Percentiles rank a stretch among this genome's conserved stretches.
These are phyloP conservation scores for Pseudomyrmex sp. DNA, from an alignment of 1,140 invertebrate genomes.

Conservation along the genomic window DNA sequence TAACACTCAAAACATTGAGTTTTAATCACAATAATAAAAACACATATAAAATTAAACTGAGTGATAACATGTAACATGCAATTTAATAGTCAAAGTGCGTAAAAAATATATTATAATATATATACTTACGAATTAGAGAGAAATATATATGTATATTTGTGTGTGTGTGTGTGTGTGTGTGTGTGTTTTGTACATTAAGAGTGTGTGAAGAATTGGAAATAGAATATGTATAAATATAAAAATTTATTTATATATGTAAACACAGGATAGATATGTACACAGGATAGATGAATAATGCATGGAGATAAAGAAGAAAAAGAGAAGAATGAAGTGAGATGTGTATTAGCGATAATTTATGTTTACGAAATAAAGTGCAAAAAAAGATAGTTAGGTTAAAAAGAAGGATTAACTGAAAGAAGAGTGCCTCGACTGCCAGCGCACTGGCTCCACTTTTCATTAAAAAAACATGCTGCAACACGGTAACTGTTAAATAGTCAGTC, in stretches of 20 bases:
- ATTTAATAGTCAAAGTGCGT: constrained; percentile 9
- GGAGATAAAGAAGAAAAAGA: constrained; percentile 19
- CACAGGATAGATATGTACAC: too few relatives aligned
- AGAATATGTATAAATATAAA: too few relatives aligned
- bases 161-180: not conserved
- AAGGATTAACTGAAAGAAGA: constrained; percentile 40
- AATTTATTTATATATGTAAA: too few relatives aligned
- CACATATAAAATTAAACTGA: not conserved
- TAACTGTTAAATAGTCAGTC: constrained; percentile 77
- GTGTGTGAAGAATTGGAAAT: constrained; percentile 3
- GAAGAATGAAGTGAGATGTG: constrained; percentile 21
- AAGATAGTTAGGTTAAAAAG: constrained; percentile 50
- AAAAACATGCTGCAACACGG: constrained; percentile 83
- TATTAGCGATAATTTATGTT: constrained; percentile 54
- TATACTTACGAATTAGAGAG: constrained; percentile 67
- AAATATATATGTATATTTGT: constrained; percentile 28
- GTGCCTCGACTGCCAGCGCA: constrained; percentile 70
- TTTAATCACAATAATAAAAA: not conserved
- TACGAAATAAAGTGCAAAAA: constrained; percentile 46
- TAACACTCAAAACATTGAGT: not conserved
- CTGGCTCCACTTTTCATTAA: constrained; percentile 71
- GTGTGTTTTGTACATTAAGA: not conserved
- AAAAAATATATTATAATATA: constrained; percentile 38
- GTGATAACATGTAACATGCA: constrained; percentile 13
- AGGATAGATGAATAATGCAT: constrained; percentile 15